phyloP scores from a whole-genome alignment of 2,888 invertebrate genomes.

The Pandemis corylana region DNA sequence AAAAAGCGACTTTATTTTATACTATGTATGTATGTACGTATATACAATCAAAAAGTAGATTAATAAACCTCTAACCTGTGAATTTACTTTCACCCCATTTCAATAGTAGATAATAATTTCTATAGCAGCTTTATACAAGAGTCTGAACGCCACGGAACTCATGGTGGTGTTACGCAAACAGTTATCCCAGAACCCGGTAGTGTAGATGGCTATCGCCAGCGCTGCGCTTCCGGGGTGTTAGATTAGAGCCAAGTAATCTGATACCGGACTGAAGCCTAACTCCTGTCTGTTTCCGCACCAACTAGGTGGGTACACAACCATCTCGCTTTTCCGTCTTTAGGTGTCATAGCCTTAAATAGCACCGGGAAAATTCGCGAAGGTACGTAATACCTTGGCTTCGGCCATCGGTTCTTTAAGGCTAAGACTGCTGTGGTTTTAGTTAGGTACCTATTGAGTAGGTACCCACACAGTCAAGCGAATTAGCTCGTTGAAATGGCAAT shows the following conservation, averaged over 20 bases:
- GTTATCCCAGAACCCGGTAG: constrained; percentile 12
- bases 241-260: not conserved
- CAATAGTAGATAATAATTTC: not conserved
- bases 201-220: constrained; percentile 2
- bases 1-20: no score
- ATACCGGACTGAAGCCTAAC: not conserved
- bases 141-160: not conserved
- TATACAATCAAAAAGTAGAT: no score
- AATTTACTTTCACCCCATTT: not conserved
- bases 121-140: not conserved
- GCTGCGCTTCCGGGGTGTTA: constrained; percentile 1
- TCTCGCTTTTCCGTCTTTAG: no score
- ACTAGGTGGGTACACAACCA: not conserved
- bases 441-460: no score
- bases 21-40: no score
- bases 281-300: not conserved
- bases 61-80: not conserved
- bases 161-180: not conserved
- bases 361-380: no score
- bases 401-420: no score
- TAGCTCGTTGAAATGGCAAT: no score
- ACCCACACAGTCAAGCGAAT: no score
- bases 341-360: no score
- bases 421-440: no score
- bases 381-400: no score